Conservation (phyloP, 2,797 vertebrate species). For the Erpetoichthys calabaricus region DNA sequence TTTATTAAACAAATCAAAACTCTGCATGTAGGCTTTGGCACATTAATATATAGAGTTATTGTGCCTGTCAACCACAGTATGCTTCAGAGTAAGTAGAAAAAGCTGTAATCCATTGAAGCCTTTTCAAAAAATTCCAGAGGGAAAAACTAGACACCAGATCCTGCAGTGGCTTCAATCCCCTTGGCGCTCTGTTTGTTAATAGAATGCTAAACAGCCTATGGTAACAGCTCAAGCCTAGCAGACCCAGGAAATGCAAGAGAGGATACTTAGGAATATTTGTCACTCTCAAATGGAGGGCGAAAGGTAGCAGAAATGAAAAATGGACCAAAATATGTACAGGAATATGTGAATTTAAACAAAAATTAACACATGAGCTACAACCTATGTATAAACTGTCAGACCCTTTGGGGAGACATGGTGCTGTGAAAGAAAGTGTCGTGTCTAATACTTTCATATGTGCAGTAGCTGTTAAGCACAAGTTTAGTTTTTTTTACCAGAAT, state of each 20-base stretch:
- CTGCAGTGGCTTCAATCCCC: slow-evolving; percentile 23
- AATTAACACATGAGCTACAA: too few species aligned
- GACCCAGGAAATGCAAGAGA: slow-evolving; percentile 13
- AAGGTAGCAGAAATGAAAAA: slow-evolving; percentile 24
- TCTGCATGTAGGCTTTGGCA: neutral
- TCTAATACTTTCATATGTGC: too few species aligned
- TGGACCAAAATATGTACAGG: neutral
- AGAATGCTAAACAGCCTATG: slow-evolving; percentile 25
- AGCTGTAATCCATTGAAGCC: slow-evolving; percentile 13
- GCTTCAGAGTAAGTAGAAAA: slow-evolving; percentile 20
- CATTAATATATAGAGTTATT: neutral
- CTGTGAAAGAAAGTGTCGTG: neutral
- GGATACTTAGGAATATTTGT: slow-evolving; percentile 26
- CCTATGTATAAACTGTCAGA: neutral
- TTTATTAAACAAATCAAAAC: neutral
- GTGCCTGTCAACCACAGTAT: neutral
- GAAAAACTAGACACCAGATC: slow-evolving; percentile 19
- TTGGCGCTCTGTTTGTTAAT: slow-evolving; percentile 26
- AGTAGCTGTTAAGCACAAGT: neutral
- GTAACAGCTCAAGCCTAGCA: slow-evolving; percentile 16
- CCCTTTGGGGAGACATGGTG: neutral
- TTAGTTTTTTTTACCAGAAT: neutral
- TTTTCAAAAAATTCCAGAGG: slow-evolving; percentile 23
- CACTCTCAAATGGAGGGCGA: slow-evolving; percentile 24
- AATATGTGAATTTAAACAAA: too few species aligned